Evolutionary conservation across 2,888 invertebrate species (phyloP), one percentile per base, ranked within the genome.

Genomic region (Troilus luridus): DNA sequence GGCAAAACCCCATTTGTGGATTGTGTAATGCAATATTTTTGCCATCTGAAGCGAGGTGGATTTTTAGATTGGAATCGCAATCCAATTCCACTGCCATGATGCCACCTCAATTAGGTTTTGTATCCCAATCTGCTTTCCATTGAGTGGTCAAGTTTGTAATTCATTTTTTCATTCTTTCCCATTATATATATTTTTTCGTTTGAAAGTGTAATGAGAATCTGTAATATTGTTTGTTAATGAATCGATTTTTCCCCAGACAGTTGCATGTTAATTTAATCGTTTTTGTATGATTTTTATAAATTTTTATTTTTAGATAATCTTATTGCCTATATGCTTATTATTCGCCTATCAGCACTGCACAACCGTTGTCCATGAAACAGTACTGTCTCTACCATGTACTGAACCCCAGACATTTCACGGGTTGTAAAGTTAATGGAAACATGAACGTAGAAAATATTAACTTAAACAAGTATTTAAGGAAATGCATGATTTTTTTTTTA

Each of bases 1-100:
- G 24, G 67, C 12, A 67, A 27, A 67, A 67, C 24, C 12, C 27
- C 67, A 67, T 67, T 67, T 67, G 67, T 24, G 27, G 27, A 67
- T 67, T 67, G 67, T 24, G 67, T 67, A 67, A 67, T 67, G 27
- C 67, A 67, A 67, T 67, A 67, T 67, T 67, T 67, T 67, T 67
- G 24, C 67, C 27, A 67, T 67, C 67, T 67, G 67, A 24, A 67
- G 24, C 24, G 24, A 27, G 14, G 24, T 14, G 67, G 67, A 67
- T 67, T 67, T 67, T 67, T 67, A 67, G 67, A 67, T 67, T 67
- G 67, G 27, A 67, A 24, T 24, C 24, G 12, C 67, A 7, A 67
- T 27, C 67, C 67, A 67, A 67, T 67, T 14, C 24, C 14, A 12
- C 8, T 10, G 6, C 6, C 1, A 67, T 67, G 24, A 67, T 67